These are phyloP conservation scores for Pentamera pediparva DNA, from an alignment of 53 echinoderm and acorn worm species.

Conservation along the genomic window DNA sequence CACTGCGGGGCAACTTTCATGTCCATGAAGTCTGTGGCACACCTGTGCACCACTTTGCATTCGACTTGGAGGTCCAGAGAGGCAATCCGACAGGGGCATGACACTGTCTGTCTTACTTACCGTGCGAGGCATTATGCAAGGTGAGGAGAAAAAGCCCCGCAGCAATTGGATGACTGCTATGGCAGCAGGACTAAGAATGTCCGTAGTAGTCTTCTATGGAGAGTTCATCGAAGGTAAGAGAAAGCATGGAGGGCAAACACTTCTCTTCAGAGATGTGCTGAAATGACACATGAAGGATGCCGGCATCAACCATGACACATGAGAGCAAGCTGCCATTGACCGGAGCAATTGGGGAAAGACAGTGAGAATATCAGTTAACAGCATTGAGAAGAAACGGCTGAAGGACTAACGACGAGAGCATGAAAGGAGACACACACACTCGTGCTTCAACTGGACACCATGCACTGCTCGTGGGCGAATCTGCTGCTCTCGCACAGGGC, in stretches of 20 bases:
- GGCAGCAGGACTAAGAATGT: slow-evolving; percentile 17
- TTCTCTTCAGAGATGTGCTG: slow-evolving; percentile 29
- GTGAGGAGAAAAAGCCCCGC: not conserved
- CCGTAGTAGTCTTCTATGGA: slow-evolving; percentile 35
- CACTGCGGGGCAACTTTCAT: slow-evolving; percentile 5
- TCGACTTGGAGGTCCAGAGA: not conserved
- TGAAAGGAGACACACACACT: too few relatives aligned
- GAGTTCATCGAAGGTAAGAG: slow-evolving; percentile 32
- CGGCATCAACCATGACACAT: not conserved
- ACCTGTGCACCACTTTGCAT: not conserved
- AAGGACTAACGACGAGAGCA: too few relatives aligned
- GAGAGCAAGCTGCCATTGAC: too few relatives aligned
- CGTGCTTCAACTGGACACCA: too few relatives aligned
- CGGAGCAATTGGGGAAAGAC: slow-evolving; percentile 43
- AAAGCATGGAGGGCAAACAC: slow-evolving; percentile 35
- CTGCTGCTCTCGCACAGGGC: too few relatives aligned
- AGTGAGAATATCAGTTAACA: slow-evolving; percentile 32
- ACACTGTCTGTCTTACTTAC: not conserved
- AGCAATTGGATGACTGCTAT: not conserved
- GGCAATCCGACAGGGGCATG: not conserved
- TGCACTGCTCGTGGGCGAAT: too few relatives aligned
- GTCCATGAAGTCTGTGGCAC: not conserved
- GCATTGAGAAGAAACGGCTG: too few relatives aligned
- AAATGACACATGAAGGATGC: too few relatives aligned
- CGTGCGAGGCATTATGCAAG: not conserved